phyloP scores from a whole-genome alignment of 2,888 invertebrate genomes.

The Geophilus truncorum region DNA sequence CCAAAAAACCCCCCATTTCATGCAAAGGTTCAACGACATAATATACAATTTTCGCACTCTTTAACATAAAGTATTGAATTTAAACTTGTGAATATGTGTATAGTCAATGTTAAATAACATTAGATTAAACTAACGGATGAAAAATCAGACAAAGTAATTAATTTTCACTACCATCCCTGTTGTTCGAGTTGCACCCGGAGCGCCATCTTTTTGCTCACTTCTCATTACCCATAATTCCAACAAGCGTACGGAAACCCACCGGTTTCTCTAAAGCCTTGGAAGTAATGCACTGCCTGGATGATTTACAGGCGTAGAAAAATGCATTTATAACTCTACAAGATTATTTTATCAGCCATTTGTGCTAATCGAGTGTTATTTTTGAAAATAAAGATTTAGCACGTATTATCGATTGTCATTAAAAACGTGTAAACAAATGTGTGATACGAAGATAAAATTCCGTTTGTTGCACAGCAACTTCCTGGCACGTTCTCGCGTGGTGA shows the following conservation, averaged over 20 bases:
- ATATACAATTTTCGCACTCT: not conserved
- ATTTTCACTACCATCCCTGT: conserved; percentile 29
- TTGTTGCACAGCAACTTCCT: not conserved
- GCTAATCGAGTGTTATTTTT: not conserved
- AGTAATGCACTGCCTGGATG: no score
- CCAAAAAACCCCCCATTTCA: not conserved
- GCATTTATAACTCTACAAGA: no score
- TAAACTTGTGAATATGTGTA: not conserved
- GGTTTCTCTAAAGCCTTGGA: no score
- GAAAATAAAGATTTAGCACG: not conserved
- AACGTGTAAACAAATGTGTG: not conserved
- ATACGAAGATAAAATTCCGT: not conserved
- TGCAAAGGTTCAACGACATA: not conserved
- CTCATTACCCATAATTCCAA: not conserved
- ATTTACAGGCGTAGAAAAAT: no score
- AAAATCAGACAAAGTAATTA: not conserved
- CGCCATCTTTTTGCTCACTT: conserved; percentile 28
- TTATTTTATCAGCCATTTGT: no score
- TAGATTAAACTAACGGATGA: not conserved
- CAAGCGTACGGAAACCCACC: not conserved
- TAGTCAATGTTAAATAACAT: not conserved
- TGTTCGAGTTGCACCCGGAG: conserved; percentile 17
- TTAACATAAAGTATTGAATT: not conserved
- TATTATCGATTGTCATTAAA: not conserved
- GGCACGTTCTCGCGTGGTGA: not conserved